Base-by-base conservation (phyloP, 2,797 vertebrate genomes). In the Scarus forsteni region DNA sequence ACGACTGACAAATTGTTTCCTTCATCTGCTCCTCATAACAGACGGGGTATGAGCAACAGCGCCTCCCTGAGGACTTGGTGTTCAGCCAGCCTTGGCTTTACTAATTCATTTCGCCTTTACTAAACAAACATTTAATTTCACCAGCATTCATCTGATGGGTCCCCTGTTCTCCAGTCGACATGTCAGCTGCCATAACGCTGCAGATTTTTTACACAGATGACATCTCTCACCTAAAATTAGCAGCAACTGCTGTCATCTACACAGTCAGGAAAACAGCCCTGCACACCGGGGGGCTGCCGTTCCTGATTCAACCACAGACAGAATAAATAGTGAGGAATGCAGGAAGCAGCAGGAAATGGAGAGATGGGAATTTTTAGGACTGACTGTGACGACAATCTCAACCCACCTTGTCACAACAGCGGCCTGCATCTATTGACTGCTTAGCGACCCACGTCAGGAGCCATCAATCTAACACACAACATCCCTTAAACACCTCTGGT, bases 371-470 rank as follows among this genome's bases (percentile, higher is more conserved):
- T 56, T 66, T 66, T 49, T 45, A 73, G 39, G 8, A 59, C 56
- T 52, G 65, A 60, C 35, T 6, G 64, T 34, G 70, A 75, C 38
- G 73, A 49, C 72, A 59, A 19, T 65, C 81, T 73, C 60, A 66
- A 60, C 51, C 40, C 69, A 48, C 48, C 58, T 79, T 77, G 81
- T 81, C 84, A 86, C 75, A 68, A 51, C 71, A 67, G 66, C 15
- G 11, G 53, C 64, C 55, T 59, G 77, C 74, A 75, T 89, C 79
- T 79, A 83, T 73, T 85, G 86, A 75, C 81, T 88, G 84, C 81
- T 84, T 79, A 83, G 86, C 50, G 60, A 79, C 78, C 62, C 76
- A 3, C 54, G 35, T 62, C 38, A 45, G 52, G 35, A 73, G 66
- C 83, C 75, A 89, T 89, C 87, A 80, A 83, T 91, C 90, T 68